Conservation (phyloP, 2,888 invertebrate species). For the Cantharis rufa region DNA sequence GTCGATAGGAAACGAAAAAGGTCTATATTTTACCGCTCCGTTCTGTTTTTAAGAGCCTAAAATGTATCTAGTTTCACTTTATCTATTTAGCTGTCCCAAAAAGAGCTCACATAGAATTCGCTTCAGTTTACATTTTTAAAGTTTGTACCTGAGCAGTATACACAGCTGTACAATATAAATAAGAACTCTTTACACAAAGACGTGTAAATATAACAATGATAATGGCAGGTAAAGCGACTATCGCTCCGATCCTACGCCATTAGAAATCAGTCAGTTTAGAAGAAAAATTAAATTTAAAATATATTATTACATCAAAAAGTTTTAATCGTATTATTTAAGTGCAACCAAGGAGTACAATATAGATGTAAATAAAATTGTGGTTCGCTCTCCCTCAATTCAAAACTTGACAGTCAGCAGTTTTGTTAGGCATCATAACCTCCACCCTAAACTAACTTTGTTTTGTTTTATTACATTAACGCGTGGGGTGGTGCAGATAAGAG, state of each 20-base stretch:
- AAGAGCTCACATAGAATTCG: slow-evolving; percentile 12
- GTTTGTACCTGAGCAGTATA: slow-evolving; percentile 12
- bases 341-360: background rate
- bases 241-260: background rate
- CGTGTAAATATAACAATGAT: slow-evolving; percentile 12
- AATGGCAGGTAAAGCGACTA: background rate
- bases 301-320: background rate
- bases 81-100: slow-evolving; percentile 13
- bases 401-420: slow-evolving; percentile 1
- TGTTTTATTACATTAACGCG: slow-evolving; percentile 7
- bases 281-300: background rate
- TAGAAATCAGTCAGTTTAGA: background rate
- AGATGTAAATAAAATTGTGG: background rate
- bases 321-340: background rate
- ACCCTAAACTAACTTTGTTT: slow-evolving; percentile 13
- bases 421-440: slow-evolving; percentile 9
- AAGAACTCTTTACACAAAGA: background rate
- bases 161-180: slow-evolving; percentile 22
- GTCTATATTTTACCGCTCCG: slow-evolving; percentile 11
- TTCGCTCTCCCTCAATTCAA: background rate
- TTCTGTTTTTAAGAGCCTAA: slow-evolving; percentile 7
- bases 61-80: slow-evolving; percentile 25
- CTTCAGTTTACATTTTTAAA: slow-evolving; percentile 18
- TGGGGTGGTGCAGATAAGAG: slow-evolving; percentile 13
- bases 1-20: background rate